Conservation (phyloP, 2,888 invertebrate species). For the Drosophila borealis region DNA sequence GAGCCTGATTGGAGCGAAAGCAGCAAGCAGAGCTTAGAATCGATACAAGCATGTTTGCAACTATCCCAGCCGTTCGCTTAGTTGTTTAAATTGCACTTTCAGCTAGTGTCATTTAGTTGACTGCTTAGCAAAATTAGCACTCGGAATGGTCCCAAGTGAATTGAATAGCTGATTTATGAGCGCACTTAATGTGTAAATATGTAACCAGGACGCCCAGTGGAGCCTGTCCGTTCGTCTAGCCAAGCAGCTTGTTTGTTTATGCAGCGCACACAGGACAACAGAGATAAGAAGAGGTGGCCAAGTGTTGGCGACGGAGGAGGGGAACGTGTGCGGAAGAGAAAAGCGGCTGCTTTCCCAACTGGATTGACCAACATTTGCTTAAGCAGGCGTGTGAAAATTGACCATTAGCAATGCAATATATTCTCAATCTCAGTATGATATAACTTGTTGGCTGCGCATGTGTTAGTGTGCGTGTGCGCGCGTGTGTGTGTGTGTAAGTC, state of each 20-base stretch:
- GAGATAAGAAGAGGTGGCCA: neutral
- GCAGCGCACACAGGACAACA: constrained; percentile 40
- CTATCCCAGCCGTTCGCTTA: neutral
- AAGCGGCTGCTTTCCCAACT: constrained; percentile 7
- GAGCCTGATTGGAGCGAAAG: no score
- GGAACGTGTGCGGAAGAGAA: neutral
- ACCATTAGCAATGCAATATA: constrained; percentile 80
- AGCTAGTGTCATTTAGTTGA: constrained; percentile 16
- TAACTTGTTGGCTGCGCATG: constrained; percentile 45
- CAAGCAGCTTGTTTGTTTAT: constrained; percentile 50
- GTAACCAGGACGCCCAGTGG: constrained; percentile 37
- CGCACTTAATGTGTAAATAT: constrained; percentile 79
- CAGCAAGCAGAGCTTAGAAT: no score
- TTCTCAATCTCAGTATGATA: constrained; percentile 72
- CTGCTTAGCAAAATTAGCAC: constrained; percentile 64
- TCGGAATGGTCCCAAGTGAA: constrained; percentile 72
- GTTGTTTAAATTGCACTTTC: neutral
- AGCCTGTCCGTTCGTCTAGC: constrained; percentile 19
- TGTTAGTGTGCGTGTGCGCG: neutral
- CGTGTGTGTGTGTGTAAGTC: constrained; percentile 30
- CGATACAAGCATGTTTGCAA: no score
- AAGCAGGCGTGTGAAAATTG: constrained; percentile 82
- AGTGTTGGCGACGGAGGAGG: neutral
- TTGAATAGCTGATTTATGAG: constrained; percentile 82
- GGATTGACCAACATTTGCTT: constrained; percentile 66